Base-by-base conservation (phyloP, 2,888 invertebrate species). In the Conomelus anceps region DNA sequence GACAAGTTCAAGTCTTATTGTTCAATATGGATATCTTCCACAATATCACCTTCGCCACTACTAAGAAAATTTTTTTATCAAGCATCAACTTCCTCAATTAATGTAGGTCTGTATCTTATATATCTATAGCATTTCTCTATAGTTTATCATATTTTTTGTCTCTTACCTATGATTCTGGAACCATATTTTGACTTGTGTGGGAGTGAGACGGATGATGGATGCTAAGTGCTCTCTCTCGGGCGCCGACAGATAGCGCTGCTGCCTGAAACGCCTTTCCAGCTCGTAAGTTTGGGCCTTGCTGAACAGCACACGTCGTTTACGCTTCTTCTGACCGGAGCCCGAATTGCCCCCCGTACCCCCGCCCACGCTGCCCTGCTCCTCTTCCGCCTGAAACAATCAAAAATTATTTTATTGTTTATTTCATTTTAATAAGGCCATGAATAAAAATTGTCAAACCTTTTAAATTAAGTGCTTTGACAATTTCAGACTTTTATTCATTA, bases 161-260 rank as follows among this genome's bases (percentile, higher is more conserved):
- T 3, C 92, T 92, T 90, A 94, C 93, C 98, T 96, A 93, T 99
- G 99, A 93, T 99, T 99, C 93, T 99, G 99, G 94, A 99, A 99
- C 99, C 99, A 99, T 92, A 99, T 99, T 94, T 99, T 99, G 90
- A 95, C 93, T 94, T 99, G 99, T 1, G 99, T 99, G 0, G 99
- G 99, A 1, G 99, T 99, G 90, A 99, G 94, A 89, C 98, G 95
- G 91, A 99, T 99, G 92, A 98, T 95, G 91, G 97, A 97, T 1
- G 99, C 99, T 91, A 99, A 94, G 93, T 99, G 99, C 93, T 99
- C 99, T 41, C 99, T 94, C 93, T 99, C 99, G 0, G 99, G 99
- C 0, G 99, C 99, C 1, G 99, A 99, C 22, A 99, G 95, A 93
- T 99, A 99, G 91, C 98, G 95, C 93, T 99, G 99, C 93, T 99